Conservation (phyloP, 1,140 invertebrate species). For the Magallana angulata region DNA sequence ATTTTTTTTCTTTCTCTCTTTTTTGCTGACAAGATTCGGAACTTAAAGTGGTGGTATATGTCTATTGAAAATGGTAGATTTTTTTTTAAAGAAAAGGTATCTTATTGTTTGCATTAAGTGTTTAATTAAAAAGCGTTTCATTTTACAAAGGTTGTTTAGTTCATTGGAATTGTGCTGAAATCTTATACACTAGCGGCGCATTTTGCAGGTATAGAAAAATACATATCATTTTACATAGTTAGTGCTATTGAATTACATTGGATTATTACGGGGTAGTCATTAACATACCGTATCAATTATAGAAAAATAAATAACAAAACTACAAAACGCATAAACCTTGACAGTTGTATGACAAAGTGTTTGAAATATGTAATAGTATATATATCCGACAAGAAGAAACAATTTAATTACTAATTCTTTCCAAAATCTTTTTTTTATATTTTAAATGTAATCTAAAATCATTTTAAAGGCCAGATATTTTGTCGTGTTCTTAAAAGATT, state of each 20-base stretch:
- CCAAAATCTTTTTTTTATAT: too few species aligned
- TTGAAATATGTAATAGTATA: conserved; percentile 4
- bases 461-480: too few species aligned
- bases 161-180: conserved; percentile 10
- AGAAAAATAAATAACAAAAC: background rate
- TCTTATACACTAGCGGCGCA: background rate
- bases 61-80: too few species aligned
- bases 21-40: background rate
- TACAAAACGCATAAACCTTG: conserved; percentile 1
- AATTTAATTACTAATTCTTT: background rate
- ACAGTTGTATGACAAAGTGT: background rate
- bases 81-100: background rate
- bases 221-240: background rate
- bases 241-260: conserved; percentile 15
- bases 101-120: too few species aligned
- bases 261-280: background rate
- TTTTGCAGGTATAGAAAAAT: conserved; percentile 6
- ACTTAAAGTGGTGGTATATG: background rate
- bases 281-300: conserved; percentile 19
- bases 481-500: too few species aligned
- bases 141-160: background rate
- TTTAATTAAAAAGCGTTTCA: background rate
- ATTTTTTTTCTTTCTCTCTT: background rate
- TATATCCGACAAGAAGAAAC: background rate
- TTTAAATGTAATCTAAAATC: too few species aligned